Percentiles rank a stretch among this genome's conserved stretches.
phyloP scores from a whole-genome alignment of 2,797 vertebrate species.

The Propithecus perrieri region DNA sequence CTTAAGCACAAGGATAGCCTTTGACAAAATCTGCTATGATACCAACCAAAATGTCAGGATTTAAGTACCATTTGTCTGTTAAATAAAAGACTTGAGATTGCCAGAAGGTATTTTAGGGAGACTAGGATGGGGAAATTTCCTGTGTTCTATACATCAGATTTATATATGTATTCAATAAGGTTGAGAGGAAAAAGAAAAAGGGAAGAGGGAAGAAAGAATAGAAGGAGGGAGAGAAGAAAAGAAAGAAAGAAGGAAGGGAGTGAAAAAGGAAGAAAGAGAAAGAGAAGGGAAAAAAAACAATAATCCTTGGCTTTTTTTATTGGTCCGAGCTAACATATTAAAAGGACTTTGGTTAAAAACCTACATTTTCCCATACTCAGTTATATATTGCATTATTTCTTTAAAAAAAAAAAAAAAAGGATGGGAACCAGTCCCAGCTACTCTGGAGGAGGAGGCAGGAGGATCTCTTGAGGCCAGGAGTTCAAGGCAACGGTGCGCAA shows the following conservation, averaged over 20 bases:
- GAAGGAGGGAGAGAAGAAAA: not conserved
- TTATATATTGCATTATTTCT: not conserved
- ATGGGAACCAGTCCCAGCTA: not conserved
- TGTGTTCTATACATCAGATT: not conserved
- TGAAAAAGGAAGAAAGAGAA: not conserved
- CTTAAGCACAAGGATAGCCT: not conserved
- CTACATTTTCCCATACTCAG: not conserved
- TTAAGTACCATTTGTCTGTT: not conserved
- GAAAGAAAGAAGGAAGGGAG: not conserved
- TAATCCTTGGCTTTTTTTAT: not conserved
- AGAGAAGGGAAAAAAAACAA: not conserved
- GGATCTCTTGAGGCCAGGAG: not conserved
- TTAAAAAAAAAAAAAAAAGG: not conserved
- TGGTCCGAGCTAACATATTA: not conserved
- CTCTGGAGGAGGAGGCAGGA: not conserved
- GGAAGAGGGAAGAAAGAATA: not conserved
- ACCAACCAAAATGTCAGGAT: not conserved
- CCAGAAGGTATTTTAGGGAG: not conserved
- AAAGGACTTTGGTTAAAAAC: not conserved
- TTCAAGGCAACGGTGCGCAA: not conserved
- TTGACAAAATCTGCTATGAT: not conserved
- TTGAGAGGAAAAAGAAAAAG: not conserved
- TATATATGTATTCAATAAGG: not conserved
- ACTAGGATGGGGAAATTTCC: not conserved
- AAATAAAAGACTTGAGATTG: not conserved